phyloP scores from a whole-genome alignment of 2,888 invertebrate species.

The Crossocerus cetratus region DNA sequence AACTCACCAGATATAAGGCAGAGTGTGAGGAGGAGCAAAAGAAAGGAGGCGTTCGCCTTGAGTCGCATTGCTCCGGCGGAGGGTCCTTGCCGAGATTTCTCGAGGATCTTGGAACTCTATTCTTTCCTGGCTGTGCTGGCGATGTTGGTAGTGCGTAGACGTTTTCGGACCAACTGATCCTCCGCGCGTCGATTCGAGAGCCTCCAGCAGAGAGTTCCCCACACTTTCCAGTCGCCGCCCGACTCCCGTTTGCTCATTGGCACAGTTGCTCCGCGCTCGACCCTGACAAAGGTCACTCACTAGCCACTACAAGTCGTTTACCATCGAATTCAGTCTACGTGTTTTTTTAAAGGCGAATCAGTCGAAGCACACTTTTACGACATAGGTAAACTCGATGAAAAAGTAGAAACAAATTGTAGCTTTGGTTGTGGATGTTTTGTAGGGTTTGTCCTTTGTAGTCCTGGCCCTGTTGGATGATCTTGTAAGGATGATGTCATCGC shows the following conservation, averaged over 20 bases:
- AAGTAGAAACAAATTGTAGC: too few relatives aligned
- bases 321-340: too few relatives aligned
- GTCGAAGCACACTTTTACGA: too few relatives aligned
- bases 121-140: too few relatives aligned
- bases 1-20: conserved; percentile 63
- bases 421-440: too few relatives aligned
- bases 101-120: neutral
- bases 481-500: conserved; percentile 47
- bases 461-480: neutral
- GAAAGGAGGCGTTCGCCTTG: conserved; percentile 34
- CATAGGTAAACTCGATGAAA: too few relatives aligned
- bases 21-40: conserved; percentile 54
- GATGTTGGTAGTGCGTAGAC: conserved; percentile 21
- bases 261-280: conserved; percentile 37
- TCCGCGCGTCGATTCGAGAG: conserved; percentile 23
- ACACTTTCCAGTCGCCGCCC: conserved; percentile 59
- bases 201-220: conserved; percentile 39
- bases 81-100: neutral
- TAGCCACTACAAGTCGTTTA: neutral
- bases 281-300: conserved; percentile 45
- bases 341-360: too few relatives aligned
- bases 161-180: conserved; percentile 57
- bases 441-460: too few relatives aligned
- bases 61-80: conserved; percentile 34
- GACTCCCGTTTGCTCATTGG: conserved; percentile 31